Conservation (phyloP, 2,888 invertebrate species). For the Mesorhabditis sp. region DNA sequence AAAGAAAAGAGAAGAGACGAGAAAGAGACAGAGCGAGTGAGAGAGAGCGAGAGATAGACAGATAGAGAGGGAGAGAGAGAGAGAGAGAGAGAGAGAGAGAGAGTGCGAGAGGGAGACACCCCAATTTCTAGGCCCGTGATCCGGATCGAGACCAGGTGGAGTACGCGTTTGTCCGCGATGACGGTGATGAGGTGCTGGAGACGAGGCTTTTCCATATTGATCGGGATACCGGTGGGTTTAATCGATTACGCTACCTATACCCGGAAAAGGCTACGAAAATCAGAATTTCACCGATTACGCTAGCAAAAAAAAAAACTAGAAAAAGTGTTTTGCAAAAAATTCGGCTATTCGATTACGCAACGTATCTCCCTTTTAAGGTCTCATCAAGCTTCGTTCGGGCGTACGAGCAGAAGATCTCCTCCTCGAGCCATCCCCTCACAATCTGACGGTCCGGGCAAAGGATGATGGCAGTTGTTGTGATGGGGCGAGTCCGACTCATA, state of each 20-base stretch:
- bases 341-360: background rate
- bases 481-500: conserved; percentile 28
- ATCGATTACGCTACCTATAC: background rate
- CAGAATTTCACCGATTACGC: no score
- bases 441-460: conserved; percentile 87
- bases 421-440: conserved; percentile 52
- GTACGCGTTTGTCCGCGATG: conserved; percentile 37
- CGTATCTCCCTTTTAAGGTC: conserved; percentile 28
- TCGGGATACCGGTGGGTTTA: conserved; percentile 44
- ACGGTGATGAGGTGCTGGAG: conserved; percentile 26
- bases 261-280: no score
- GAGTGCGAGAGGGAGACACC: no score
- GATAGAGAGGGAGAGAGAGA: no score
- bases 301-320: no score
- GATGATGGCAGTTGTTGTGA: conserved; percentile 93
- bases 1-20: no score
- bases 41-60: no score
- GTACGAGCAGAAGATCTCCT: conserved; percentile 44
- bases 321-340: background rate
- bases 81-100: no score
- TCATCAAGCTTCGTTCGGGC: conserved; percentile 58
- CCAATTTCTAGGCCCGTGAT: conserved; percentile 35
- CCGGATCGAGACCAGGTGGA: conserved; percentile 52
- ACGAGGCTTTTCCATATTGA: conserved; percentile 52
- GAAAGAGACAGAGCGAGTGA: no score